Evolutionary conservation across 2,113 vertebrate genomes (phyloP).

Genomic region (Paraplagusia blochii): DNA sequence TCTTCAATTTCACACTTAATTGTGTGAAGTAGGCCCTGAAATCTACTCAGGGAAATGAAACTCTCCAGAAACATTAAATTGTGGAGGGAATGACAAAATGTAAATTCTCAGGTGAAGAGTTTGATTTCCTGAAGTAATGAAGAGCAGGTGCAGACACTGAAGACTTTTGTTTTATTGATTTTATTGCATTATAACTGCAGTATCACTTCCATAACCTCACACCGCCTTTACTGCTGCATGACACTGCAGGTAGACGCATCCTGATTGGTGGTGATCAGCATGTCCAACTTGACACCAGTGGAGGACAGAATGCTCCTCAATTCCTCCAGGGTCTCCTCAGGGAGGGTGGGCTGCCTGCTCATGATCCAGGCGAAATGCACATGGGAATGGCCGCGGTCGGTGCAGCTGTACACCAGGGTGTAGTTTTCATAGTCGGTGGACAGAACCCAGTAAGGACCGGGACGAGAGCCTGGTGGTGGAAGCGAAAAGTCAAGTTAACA

Average conservation of each 20-base stretch:
- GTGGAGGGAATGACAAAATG: too few species aligned
- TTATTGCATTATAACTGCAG: constrained; percentile 26
- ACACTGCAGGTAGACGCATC: constrained; percentile 62
- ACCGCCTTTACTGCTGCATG: constrained; percentile 38
- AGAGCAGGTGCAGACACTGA: not conserved
- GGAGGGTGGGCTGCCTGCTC: constrained; percentile 70
- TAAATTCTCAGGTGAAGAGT: too few species aligned
- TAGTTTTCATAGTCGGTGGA: constrained; percentile 83
- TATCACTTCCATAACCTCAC: not conserved
- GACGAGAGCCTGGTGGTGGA: constrained; percentile 45
- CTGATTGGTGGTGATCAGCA: constrained; percentile 77
- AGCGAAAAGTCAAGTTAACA: not conserved
- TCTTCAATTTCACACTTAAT: too few species aligned
- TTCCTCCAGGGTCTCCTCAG: constrained; percentile 69
- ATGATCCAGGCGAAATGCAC: constrained; percentile 80
- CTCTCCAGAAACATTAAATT: too few species aligned
- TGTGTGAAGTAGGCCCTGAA: too few species aligned
- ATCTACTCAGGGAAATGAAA: too few species aligned
- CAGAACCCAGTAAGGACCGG: constrained; percentile 82
- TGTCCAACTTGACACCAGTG: constrained; percentile 65
- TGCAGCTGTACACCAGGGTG: constrained; percentile 84
- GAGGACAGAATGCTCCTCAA: constrained; percentile 75
- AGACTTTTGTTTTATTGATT: constrained; percentile 2
- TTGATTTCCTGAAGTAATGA: not conserved
- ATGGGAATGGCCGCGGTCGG: constrained; percentile 68